phyloP scores from a whole-genome alignment of 1,140 invertebrate genomes.

The Dendrolimus punctatus region DNA sequence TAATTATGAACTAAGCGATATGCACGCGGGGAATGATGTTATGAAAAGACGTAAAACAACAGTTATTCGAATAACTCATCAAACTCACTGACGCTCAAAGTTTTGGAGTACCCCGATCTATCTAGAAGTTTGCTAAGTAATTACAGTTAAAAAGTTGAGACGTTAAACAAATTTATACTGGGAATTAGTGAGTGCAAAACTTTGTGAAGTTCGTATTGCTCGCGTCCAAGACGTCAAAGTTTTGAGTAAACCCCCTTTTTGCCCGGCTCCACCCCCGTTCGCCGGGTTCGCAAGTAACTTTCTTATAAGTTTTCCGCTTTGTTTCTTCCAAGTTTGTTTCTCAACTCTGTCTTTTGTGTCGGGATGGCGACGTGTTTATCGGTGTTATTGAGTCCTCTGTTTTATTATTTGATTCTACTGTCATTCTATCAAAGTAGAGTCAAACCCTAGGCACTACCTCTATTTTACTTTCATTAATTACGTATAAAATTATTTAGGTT shows the following conservation, averaged over 20 bases:
- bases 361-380: slow-evolving; percentile 54
- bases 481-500: too few species aligned
- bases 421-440: too few species aligned
- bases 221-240: slow-evolving; percentile 56
- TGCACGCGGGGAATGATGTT: background rate
- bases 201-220: slow-evolving; percentile 39
- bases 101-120: slow-evolving; percentile 55
- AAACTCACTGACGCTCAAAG: slow-evolving; percentile 37
- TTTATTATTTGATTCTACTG: too few species aligned
- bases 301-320: slow-evolving; percentile 48
- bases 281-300: slow-evolving; percentile 47
- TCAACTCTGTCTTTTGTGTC: slow-evolving; percentile 43
- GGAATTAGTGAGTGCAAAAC: slow-evolving; percentile 58
- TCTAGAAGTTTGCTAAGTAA: slow-evolving; percentile 60
- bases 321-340: slow-evolving; percentile 49
- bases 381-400: slow-evolving; percentile 1
- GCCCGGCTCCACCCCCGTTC: slow-evolving; percentile 17
- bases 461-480: too few species aligned
- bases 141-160: slow-evolving; percentile 69
- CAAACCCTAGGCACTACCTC: too few species aligned
- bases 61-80: slow-evolving; percentile 31
- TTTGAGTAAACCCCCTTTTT: slow-evolving; percentile 49
- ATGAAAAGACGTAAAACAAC: slow-evolving; percentile 10
- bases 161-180: slow-evolving; percentile 71
- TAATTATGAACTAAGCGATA: too few species aligned